Evolutionary conservation across 2,888 invertebrate species (phyloP).

Genomic region (Alviniconcha strummeri): DNA sequence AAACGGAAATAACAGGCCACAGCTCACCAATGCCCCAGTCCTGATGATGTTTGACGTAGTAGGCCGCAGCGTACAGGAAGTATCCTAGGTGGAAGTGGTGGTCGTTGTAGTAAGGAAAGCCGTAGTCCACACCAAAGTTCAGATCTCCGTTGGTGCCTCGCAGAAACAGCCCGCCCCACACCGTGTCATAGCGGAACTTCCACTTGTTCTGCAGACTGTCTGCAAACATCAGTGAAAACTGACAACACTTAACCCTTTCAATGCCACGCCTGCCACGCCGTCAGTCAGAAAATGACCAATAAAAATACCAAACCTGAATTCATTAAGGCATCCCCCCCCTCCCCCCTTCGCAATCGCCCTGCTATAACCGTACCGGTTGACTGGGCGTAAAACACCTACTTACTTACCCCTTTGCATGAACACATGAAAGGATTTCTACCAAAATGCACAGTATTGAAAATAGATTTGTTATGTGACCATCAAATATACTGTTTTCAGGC

Average conservation of each 20-base stretch:
- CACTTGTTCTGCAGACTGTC: constrained; percentile 52
- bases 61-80: constrained; percentile 59
- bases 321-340: background rate
- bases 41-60: constrained; percentile 55
- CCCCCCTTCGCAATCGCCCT: too few species aligned
- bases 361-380: too few species aligned
- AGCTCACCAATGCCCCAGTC: constrained; percentile 53
- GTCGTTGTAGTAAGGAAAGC: constrained; percentile 62
- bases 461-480: too few species aligned
- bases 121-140: constrained; percentile 55
- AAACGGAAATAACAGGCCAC: too few species aligned
- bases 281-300: too few species aligned
- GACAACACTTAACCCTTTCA: background rate
- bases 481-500: too few species aligned
- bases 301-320: background rate
- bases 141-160: constrained; percentile 50
- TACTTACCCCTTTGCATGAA: too few species aligned
- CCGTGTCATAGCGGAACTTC: constrained; percentile 61
- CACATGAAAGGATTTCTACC: too few species aligned
- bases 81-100: constrained; percentile 65
- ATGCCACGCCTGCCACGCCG: too few species aligned
- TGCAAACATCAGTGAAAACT: constrained; percentile 27
- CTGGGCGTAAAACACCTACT: too few species aligned
- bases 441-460: too few species aligned
- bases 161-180: constrained; percentile 61